Evolutionary conservation across 2,888 invertebrate species (phyloP), one percentile per base, ranked within the genome.

Genomic region (Ochlodes sylvanus): DNA sequence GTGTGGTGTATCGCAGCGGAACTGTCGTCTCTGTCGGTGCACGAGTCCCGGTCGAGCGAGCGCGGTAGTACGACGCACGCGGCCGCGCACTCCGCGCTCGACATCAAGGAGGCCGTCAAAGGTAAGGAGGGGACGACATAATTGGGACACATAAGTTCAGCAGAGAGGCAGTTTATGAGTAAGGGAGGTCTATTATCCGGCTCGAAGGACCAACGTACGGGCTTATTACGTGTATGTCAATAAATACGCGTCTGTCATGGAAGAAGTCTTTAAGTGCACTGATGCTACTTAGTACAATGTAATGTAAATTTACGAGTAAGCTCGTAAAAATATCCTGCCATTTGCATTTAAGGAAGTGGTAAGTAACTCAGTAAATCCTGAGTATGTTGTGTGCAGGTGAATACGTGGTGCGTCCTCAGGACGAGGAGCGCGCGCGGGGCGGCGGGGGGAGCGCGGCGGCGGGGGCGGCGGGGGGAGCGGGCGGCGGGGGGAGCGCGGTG

Each of bases 381-480:
- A 27, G 3, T 5, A 5, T 27, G 27, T 27, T 27, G 27, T 27
- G 27, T 2, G 0, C 88, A 94, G 96, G 95, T 1, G 94, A 94
- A 61, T 95, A 94, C 84, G 94, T 94, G 44, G 95, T 95, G 7
- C 94, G 94, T 74, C 94, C 95, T 9, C 93, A 94, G 69, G 97
- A 97, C 82, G 96, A 81, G 94, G 95, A 76, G 21, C 69, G 70
- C 71, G 38, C 71, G 75, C 52, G 70, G 62, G 54, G 73, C 68
- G 7, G 15, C 68, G 69, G 94, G 95, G 63, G 95, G 9, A 34
- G 10, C n/a, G 58, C 12, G 47, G 21, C 94, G 82, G 96, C 95
- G 7, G 64, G 58, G 17, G n/a, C n/a, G 97, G 97, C 82, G 96
- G 81, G 94, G 95, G 76, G 21, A 68, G 70, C 71, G 38, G 54